Percentiles rank a stretch among this genome's conserved stretches.
Evolutionary conservation across 2,113 vertebrate genomes (phyloP).

Genomic region (Callorhinus ursinus): DNA sequence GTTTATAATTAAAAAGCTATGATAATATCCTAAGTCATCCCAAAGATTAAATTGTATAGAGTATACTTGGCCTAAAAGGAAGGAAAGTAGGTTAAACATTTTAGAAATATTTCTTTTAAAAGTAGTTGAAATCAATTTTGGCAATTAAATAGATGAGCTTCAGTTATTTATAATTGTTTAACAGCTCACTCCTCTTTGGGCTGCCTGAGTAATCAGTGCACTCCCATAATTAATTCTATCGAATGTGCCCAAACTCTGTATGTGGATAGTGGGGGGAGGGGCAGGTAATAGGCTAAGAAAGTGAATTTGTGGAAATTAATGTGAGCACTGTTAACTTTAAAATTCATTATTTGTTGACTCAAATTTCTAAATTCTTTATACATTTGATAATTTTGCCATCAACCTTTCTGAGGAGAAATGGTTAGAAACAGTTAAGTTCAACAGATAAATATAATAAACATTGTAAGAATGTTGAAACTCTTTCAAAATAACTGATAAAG

Average conservation of each 20-base stretch:
- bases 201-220: not conserved
- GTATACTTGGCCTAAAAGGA: not conserved
- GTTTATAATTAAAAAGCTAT: not conserved
- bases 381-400: slow-evolving; percentile 9
- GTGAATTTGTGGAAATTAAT: not conserved
- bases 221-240: not conserved
- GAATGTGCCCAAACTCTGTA: not conserved
- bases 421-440: slow-evolving; percentile 17
- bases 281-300: not conserved
- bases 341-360: not conserved
- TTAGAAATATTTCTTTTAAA: slow-evolving; percentile 46
- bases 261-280: not conserved
- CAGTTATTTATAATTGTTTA: not conserved
- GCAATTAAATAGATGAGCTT: not conserved
- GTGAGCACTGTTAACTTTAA: not conserved
- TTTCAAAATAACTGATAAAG: slow-evolving; percentile 15
- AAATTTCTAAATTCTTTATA: not conserved
- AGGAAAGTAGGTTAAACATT: slow-evolving; percentile 16
- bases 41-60: slow-evolving; percentile 11
- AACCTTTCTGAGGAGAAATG: slow-evolving; percentile 16
- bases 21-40: not conserved
- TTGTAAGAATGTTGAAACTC: slow-evolving; percentile 1
- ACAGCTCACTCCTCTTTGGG: not conserved
- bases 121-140: slow-evolving; percentile 14
- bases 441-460: not conserved